Conservation (phyloP, 1,140 invertebrate genomes). For the Whitmania pigra region DNA sequence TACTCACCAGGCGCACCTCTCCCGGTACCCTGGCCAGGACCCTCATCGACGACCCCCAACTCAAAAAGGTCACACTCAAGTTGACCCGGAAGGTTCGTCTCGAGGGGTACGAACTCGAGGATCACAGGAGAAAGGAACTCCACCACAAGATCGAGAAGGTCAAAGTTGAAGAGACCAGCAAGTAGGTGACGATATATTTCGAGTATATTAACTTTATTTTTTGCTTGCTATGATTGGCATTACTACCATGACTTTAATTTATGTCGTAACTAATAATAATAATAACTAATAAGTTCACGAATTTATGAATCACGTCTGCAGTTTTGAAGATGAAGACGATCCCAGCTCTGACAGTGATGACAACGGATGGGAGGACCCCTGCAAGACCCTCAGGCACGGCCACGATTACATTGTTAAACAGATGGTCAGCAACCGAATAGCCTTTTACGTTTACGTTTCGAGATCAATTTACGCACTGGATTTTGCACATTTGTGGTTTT, state of each 20-base stretch:
- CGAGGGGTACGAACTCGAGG: constrained; percentile 81
- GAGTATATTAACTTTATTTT: no score
- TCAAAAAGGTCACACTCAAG: constrained; percentile 53
- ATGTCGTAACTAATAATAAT: background rate
- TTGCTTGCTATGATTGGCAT: no score
- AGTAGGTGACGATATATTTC: background rate
- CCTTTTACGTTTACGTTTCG: background rate
- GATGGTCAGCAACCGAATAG: no score
- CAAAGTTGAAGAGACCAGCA: background rate
- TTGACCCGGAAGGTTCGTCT: constrained; percentile 56
- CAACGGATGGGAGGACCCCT: no score
- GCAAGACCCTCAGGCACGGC: no score
- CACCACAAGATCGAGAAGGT: constrained; percentile 5
- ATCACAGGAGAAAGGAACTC: constrained; percentile 55
- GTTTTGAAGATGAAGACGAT: no score
- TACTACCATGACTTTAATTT: background rate
- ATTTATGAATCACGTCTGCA: no score
- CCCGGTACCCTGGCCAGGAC: constrained; percentile 64
- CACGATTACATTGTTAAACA: no score
- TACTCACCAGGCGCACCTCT: constrained; percentile 66
- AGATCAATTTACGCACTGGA: background rate
- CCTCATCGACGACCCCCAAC: constrained; percentile 69
- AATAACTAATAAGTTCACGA: no score
- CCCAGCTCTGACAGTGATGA: no score
- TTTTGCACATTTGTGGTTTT: no score